Evolutionary conservation across 2,888 invertebrate species (phyloP), one percentile per base, ranked within the genome.

Genomic region (Himalopsyche anomala): DNA sequence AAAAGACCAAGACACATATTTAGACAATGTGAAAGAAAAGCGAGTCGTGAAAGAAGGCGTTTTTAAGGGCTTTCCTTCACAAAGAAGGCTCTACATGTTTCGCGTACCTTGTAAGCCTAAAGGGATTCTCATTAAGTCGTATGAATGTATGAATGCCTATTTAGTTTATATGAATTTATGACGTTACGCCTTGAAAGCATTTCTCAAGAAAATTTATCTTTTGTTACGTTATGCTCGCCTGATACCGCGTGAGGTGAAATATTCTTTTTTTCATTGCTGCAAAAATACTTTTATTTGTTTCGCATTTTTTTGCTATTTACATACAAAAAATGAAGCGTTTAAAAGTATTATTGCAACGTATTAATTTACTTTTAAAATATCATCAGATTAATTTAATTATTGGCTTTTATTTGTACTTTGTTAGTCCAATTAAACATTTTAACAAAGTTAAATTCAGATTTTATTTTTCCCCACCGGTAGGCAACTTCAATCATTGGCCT

Each of bases 51-150:
- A 62, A 62, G 62, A 62, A 62, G 62, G 28, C n/a, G 19, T 62
- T 62, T 62, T 62, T 62, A 62, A 28, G 62, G 28, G 62, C 62
- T 62, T 62, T 62, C 28, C 62, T 8, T 19, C 62, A 62, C 62
- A 62, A 62, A 62, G 62, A 62, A 28, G 19, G 19, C 28, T 62
- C 62, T 62, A 62, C 62, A 62, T 62, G 62, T 62, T 62, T 62
- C 62, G 62, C 62, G 62, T 62, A 19, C 62, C 62, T 62, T 62
- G 19, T 62, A 62, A 62, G 62, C 62, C 62, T 28, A 28, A 28
- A n/a, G 62, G 62, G 62, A 62, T 62, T 62, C 62, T 62, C 62
- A 62, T 62, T 62, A 62, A 62, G 62, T 62, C 62, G 62, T 62
- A 62, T 62, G 62, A 19, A 62, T 62, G 62, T 62, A 62, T 62